These are phyloP conservation scores for Epizoanthus illoricatus DNA, from an alignment of 92 coral and sea anemone genomes.

Conservation along the genomic window DNA sequence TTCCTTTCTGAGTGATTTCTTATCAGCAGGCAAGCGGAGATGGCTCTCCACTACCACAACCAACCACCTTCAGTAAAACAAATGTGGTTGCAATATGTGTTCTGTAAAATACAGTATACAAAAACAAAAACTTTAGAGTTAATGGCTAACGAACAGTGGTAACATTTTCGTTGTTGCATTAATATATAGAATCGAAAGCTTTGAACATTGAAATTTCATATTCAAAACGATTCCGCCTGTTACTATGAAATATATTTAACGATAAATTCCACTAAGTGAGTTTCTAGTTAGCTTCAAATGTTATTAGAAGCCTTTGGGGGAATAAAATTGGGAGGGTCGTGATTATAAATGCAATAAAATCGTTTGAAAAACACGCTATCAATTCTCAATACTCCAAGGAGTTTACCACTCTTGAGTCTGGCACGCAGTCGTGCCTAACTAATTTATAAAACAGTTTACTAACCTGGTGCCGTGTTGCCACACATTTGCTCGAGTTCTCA, in stretches of 20 bases:
- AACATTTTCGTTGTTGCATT: too few species aligned
- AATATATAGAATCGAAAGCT: too few species aligned
- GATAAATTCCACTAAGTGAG: conserved; percentile 1
- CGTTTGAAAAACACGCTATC: conserved; percentile 1
- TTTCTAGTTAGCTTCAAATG: neutral
- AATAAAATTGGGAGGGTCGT: neutral
- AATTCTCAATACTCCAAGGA: neutral
- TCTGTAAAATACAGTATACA: too few species aligned
- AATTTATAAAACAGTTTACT: neutral
- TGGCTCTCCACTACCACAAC: neutral
- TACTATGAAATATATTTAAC: neutral
- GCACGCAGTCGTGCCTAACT: neutral
- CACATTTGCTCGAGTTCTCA: neutral
- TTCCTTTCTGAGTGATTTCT: neutral
- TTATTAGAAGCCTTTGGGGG: neutral
- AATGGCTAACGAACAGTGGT: too few species aligned
- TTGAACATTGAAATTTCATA: neutral
- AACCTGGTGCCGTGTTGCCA: neutral
- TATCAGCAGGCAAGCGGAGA: neutral
- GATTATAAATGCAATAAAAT: conserved; percentile 1
- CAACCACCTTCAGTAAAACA: neutral
- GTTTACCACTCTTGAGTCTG: too few species aligned
- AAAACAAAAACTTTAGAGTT: too few species aligned
- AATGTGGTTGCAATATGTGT: too few species aligned
- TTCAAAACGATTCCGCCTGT: neutral